These are phyloP conservation scores for Colletes collaris DNA, from an alignment of 2,888 invertebrate genomes.

Conservation along the genomic window DNA sequence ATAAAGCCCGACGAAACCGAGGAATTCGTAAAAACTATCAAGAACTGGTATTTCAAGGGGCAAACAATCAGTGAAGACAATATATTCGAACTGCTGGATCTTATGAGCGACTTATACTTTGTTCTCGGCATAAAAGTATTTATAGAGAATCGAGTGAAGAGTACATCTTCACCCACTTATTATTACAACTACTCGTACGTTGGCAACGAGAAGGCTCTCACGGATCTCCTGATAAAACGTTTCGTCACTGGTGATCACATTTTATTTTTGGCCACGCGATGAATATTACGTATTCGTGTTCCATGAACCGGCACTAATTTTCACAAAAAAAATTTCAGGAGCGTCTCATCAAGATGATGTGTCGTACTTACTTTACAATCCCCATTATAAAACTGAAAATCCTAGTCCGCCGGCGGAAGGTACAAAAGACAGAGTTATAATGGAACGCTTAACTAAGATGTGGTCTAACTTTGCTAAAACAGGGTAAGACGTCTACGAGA, in stretches of 20 bases:
- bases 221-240: conserved; percentile 4
- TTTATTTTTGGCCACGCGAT: too few relatives aligned
- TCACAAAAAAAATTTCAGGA: conserved; percentile 77
- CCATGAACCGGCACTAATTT: too few relatives aligned
- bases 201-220: conserved; percentile 41
- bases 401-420: conserved; percentile 53
- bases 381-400: conserved; percentile 54
- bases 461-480: conserved; percentile 78
- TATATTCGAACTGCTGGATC: conserved; percentile 83
- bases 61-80: conserved; percentile 79
- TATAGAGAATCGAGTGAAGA: conserved; percentile 80
- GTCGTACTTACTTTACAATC: conserved; percentile 84
- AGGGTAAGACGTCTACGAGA: conserved; percentile 64
- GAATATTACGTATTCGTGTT: too few relatives aligned
- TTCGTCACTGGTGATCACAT: conserved; percentile 5
- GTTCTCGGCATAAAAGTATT: conserved; percentile 83
- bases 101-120: conserved; percentile 83
- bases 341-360: conserved; percentile 87
- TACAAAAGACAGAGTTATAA: conserved; percentile 67
- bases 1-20: conserved; percentile 63
- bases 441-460: conserved; percentile 72
- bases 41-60: conserved; percentile 83
- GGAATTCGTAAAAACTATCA: conserved; percentile 78
- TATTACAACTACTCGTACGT: conserved; percentile 85
- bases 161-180: conserved; percentile 83